Percentiles rank a stretch among this genome's conserved stretches.
phyloP scores from a whole-genome alignment of 2,113 vertebrate species.

The Rhagologus leucostigma region DNA sequence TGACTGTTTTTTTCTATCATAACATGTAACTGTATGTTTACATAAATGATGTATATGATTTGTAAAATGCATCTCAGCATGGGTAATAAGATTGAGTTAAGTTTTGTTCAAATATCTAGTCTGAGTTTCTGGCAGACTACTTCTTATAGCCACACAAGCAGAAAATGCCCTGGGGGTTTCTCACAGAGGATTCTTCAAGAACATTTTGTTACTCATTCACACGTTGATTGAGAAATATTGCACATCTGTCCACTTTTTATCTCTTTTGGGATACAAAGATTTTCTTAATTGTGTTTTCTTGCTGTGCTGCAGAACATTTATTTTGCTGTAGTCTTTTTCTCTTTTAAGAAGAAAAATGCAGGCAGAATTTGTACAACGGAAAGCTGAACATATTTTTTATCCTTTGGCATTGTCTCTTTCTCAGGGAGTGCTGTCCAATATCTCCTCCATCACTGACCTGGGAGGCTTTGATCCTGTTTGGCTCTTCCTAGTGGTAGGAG shows the following conservation, averaged over 20 bases:
- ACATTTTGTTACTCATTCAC: background rate
- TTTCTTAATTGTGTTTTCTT: background rate
- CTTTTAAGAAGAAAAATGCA: background rate
- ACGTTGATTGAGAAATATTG: background rate
- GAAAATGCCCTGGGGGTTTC: background rate
- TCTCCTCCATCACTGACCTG: constrained; percentile 96
- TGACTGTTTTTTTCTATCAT: background rate
- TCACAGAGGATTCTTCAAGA: background rate
- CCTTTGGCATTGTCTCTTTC: background rate
- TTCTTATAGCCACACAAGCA: background rate
- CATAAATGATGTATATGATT: background rate
- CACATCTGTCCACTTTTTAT: background rate
- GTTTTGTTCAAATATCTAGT: background rate
- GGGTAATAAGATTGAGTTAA: background rate
- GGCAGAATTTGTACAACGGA: background rate
- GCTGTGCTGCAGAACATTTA: background rate
- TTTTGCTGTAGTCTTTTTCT: background rate
- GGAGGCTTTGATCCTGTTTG: constrained; percentile 97
- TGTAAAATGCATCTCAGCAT: background rate
- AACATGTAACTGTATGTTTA: background rate
- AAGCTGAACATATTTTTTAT: background rate
- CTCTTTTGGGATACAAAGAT: background rate
- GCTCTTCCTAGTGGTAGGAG: constrained; percentile 96
- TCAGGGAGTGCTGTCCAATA: constrained; percentile 95
- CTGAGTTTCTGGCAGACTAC: background rate